A percentile compares a stretch with the other conserved stretches of the same genome.
phyloP scores from a whole-genome alignment of 2,797 vertebrate species.

The Myotis daubentonii region DNA sequence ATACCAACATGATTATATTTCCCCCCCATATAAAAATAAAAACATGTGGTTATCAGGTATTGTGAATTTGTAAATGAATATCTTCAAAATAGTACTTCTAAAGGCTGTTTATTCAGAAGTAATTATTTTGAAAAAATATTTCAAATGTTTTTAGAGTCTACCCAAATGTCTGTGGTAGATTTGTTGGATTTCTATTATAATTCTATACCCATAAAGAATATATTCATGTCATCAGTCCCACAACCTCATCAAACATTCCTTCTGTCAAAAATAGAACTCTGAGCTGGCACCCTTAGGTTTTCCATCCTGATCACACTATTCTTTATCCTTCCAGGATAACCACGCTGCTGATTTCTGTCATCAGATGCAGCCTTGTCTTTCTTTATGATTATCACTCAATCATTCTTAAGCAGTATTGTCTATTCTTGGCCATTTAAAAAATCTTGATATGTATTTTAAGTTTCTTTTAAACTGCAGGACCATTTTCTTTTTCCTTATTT shows the following conservation, averaged over 20 bases:
- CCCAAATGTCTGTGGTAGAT: neutral
- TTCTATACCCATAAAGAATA: neutral
- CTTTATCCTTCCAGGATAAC: neutral
- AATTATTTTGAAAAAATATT: neutral
- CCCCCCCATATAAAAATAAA: constrained; percentile 29
- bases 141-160: neutral
- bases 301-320: neutral
- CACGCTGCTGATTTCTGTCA: neutral
- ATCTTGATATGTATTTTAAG: neutral
- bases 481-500: neutral
- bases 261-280: constrained; percentile 3
- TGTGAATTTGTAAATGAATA: neutral
- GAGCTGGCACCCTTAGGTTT: neutral
- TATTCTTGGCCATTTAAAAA: neutral
- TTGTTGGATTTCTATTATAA: neutral
- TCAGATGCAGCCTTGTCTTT: neutral
- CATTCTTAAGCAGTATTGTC: neutral
- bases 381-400: neutral
- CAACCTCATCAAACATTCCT: neutral
- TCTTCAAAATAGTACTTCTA: neutral
- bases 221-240: neutral
- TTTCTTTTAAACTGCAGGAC: neutral
- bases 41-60: neutral
- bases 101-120: constrained; percentile 16
- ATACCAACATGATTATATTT: neutral